These are phyloP conservation scores for Seira sanloemensis DNA, from an alignment of 2,888 invertebrate species.

Conservation along the genomic window DNA sequence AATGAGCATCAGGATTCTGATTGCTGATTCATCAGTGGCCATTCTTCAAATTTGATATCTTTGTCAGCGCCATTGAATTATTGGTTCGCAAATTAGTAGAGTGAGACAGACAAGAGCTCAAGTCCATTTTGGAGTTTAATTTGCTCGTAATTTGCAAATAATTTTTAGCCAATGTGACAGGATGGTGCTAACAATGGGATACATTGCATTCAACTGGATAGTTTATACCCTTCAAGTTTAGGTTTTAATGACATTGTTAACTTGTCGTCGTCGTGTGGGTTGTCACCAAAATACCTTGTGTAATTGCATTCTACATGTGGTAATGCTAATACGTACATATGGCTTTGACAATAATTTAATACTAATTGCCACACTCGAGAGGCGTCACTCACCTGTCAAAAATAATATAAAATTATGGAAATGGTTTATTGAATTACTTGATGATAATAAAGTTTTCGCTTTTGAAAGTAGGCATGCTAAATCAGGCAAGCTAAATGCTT, in stretches of 20 bases:
- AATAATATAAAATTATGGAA: too few species aligned
- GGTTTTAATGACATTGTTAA: neutral
- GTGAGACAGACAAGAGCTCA: neutral
- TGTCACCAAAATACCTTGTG: constrained; percentile 6
- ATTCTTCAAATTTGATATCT: constrained; percentile 3
- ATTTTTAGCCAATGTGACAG: neutral
- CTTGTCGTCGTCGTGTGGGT: constrained; percentile 8
- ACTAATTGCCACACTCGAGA: constrained; percentile 31
- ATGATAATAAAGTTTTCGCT: neutral
- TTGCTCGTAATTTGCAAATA: neutral
- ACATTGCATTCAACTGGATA: neutral
- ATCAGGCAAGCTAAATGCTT: too few species aligned
- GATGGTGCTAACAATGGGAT: neutral
- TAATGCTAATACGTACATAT: too few species aligned
- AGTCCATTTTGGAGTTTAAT: neutral
- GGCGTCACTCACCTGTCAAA: constrained; percentile 20
- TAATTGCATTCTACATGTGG: too few species aligned
- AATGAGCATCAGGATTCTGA: neutral
- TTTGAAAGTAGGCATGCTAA: neutral
- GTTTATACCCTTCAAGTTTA: neutral
- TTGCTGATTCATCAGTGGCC: constrained; percentile 3
- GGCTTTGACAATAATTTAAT: constrained; percentile 15
- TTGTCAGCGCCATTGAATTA: constrained; percentile 12
- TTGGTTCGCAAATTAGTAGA: constrained; percentile 7
- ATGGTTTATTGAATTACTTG: neutral